Percentiles rank a stretch among this genome's conserved stretches.
phyloP scores from a whole-genome alignment of 1,140 invertebrate species.

The Nixonia krombeini region DNA sequence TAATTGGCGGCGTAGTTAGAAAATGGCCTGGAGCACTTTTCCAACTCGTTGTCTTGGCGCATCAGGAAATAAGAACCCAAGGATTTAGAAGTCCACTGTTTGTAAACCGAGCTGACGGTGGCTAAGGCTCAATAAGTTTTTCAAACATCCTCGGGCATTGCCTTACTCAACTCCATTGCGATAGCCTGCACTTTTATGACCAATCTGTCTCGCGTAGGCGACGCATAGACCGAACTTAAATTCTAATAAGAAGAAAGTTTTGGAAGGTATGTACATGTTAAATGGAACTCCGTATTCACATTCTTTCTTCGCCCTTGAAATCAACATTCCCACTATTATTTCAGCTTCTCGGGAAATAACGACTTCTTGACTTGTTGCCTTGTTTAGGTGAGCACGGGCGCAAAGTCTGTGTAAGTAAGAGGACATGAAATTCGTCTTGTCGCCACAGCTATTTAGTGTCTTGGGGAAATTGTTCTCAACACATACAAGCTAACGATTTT shows the following conservation, averaged over 20 bases:
- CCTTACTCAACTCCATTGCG: constrained; percentile 18
- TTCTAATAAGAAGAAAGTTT: no score
- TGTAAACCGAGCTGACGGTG: constrained; percentile 32
- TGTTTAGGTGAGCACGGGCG: background rate
- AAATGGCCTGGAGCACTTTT: constrained; percentile 41
- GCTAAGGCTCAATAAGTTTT: constrained; percentile 51
- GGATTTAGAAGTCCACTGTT: constrained; percentile 35
- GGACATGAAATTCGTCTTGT: background rate
- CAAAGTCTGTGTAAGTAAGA: background rate
- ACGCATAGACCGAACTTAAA: constrained; percentile 3
- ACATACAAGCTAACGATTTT: background rate
- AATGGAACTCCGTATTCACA: background rate
- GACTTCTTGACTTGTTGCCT: background rate
- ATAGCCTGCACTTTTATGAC: constrained; percentile 53
- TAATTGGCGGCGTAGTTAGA: constrained; percentile 47
- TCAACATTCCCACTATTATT: background rate
- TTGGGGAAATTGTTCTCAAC: no score
- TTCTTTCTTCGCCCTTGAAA: no score
- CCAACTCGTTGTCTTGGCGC: constrained; percentile 41
- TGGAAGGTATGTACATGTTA: background rate
- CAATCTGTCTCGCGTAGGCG: constrained; percentile 25
- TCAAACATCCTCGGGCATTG: constrained; percentile 49
- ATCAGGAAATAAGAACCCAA: constrained; percentile 25
- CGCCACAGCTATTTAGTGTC: no score
- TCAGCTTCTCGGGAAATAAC: background rate